Conservation (phyloP, 2,888 invertebrate genomes). For the Argynnis bischoffii region DNA sequence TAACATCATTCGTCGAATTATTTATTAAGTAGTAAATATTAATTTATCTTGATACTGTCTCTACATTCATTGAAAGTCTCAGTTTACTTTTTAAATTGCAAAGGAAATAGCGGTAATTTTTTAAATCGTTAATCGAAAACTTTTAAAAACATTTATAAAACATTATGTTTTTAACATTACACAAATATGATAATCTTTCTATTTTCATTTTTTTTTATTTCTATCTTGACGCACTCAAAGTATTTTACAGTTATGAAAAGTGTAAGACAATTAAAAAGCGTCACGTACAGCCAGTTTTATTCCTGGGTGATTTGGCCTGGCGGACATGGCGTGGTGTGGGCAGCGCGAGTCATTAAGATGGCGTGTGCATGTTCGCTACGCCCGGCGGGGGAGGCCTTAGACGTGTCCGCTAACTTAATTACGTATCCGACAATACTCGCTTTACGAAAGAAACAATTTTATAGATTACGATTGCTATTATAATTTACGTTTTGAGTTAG, state of each 20-base stretch:
- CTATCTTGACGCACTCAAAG: too few species aligned
- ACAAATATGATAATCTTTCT: too few species aligned
- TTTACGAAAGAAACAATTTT: slow-evolving; percentile 20
- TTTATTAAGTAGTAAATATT: too few species aligned
- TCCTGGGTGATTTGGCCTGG: slow-evolving; percentile 50
- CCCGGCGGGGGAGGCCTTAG: slow-evolving; percentile 48
- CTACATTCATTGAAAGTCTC: too few species aligned
- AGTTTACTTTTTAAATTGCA: too few species aligned
- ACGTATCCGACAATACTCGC: slow-evolving; percentile 44
- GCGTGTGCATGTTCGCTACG: slow-evolving; percentile 60
- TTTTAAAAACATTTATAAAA: too few species aligned
- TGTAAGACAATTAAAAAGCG: slow-evolving; percentile 9
- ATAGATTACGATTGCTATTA: slow-evolving; percentile 4
- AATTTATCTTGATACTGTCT: too few species aligned
- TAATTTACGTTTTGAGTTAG: neutral
- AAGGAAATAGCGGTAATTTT: too few species aligned
- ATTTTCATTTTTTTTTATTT: too few species aligned
- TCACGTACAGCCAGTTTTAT: slow-evolving; percentile 47
- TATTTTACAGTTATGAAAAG: neutral
- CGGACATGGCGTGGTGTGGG: slow-evolving; percentile 37
- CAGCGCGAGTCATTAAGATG: slow-evolving; percentile 65
- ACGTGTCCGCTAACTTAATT: slow-evolving; percentile 64
- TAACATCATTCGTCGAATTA: too few species aligned
- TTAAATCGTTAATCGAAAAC: too few species aligned
- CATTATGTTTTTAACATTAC: too few species aligned